Base-by-base conservation (phyloP, 2,113 vertebrate species). In the Amphiprion percula region DNA sequence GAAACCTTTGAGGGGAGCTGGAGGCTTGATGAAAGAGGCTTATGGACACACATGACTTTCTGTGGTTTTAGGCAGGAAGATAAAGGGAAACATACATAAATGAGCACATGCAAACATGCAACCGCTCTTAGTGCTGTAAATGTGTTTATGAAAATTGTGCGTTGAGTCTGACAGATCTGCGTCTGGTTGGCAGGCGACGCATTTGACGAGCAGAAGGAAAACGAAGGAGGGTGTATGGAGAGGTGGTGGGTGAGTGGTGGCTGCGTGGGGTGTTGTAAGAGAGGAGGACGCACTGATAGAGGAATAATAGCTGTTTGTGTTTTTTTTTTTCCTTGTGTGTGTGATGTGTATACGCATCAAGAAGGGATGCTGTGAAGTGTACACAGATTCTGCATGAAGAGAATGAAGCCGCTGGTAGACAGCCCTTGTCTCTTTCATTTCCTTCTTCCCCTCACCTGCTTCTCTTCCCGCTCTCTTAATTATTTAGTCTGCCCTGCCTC, bases 401-500 rank as follows among this genome's bases (percentile, higher is more conserved):
- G 62, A 86, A 70, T 44, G n/a, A 84, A 80, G 63, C 69, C 49
- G 37, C 26, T 50, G 59, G 56, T 73, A 21, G 61, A 76, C 0
- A 6, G 74, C 76, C 37, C 76, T 76, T 63, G 68, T 85, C 79
- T 80, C 73, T 56, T 82, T 87, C 78, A 83, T 86, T 82, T 82
- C 76, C 71, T 33, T 68, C 80, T 80, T 79, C 59, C 66, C 74
- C 77, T 90, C 82, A 91, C 85, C 82, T 82, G 78, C 79, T 68
- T 77, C 85, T 88, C 39, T 74, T 87, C 87, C 77, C 79, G 56
- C 87, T 84, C 73, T 77, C 85, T 93, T 91, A 93, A 93, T 94
- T 92, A 94, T 94, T 94, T 90, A 93, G 87, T 83, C 84, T 77
- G 71, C 73, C 81, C 87, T 85, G 83, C 82, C 80, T 90, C 85